phyloP scores from a whole-genome alignment of 2,888 invertebrate genomes.

The Tinea pellionella region DNA sequence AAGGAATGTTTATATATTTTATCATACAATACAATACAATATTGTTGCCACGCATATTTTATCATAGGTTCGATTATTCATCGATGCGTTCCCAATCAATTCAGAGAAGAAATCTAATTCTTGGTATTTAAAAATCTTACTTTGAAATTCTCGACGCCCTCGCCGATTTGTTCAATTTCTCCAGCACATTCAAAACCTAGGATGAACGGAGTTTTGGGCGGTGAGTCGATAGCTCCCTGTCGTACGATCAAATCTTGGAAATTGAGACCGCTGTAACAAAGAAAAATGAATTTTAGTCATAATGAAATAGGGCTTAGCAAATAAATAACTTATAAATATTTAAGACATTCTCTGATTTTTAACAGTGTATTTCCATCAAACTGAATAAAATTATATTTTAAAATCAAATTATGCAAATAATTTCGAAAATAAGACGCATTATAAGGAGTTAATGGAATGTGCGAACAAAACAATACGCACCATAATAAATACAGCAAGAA shows the following conservation, averaged over 20 bases:
- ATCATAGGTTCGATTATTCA: too few relatives aligned
- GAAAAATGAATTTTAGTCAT: constrained; percentile 14
- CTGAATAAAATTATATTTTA: too few relatives aligned
- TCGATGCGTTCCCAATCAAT: too few relatives aligned
- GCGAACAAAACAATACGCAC: background rate
- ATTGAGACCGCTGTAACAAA: constrained; percentile 82
- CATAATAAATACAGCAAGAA: background rate
- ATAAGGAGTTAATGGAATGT: background rate
- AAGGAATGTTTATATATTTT: too few relatives aligned
- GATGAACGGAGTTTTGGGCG: constrained; percentile 90
- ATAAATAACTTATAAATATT: too few relatives aligned
- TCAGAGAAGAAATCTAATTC: too few relatives aligned
- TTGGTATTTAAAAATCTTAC: constrained; percentile 42
- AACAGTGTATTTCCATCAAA: background rate
- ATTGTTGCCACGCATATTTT: too few relatives aligned
- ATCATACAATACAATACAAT: too few relatives aligned
- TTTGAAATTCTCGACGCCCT: constrained; percentile 82
- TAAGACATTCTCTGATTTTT: too few relatives aligned
- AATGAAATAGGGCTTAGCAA: too few relatives aligned
- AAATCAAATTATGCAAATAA: too few relatives aligned
- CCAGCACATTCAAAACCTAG: constrained; percentile 92
- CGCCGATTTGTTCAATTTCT: constrained; percentile 81
- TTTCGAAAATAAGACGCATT: background rate
- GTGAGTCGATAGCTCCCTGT: constrained; percentile 87
- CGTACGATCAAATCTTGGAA: constrained; percentile 91